Conservation (phyloP, 2,113 vertebrate genomes). For the Dasypus novemcinctus region DNA sequence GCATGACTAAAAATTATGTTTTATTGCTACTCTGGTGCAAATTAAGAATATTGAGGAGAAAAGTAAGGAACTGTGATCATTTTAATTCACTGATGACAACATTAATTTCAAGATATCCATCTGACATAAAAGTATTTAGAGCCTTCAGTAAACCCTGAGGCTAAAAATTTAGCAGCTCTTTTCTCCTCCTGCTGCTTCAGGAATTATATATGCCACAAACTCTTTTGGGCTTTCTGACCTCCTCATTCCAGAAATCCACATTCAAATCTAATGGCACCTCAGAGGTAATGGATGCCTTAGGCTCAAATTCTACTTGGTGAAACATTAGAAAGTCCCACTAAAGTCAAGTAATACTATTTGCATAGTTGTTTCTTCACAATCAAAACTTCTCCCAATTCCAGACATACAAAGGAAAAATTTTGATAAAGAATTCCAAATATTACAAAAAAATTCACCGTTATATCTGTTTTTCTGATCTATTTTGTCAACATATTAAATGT, state of each 20-base stretch:
- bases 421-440: background rate
- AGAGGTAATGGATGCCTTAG: background rate
- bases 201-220: background rate
- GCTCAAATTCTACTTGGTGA: conserved; percentile 2
- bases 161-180: background rate
- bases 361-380: background rate
- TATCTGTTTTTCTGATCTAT: conserved; percentile 30
- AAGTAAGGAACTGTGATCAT: conserved; percentile 35
- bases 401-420: background rate
- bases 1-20: background rate
- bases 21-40: conserved; percentile 22
- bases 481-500: conserved; percentile 57
- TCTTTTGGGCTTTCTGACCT: background rate
- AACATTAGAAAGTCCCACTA: background rate
- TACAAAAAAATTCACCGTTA: background rate
- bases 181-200: background rate
- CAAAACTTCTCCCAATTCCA: background rate
- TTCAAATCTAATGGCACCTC: conserved; percentile 42
- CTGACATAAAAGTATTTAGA: conserved; percentile 37
- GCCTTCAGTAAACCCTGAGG: background rate
- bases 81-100: background rate
- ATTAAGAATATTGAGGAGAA: background rate
- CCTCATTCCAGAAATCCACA: background rate
- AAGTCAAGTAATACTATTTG: background rate
- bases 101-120: conserved; percentile 23